These are phyloP conservation scores for Podarcis cretensis DNA, from an alignment of 2,113 vertebrate genomes.

Conservation along the genomic window DNA sequence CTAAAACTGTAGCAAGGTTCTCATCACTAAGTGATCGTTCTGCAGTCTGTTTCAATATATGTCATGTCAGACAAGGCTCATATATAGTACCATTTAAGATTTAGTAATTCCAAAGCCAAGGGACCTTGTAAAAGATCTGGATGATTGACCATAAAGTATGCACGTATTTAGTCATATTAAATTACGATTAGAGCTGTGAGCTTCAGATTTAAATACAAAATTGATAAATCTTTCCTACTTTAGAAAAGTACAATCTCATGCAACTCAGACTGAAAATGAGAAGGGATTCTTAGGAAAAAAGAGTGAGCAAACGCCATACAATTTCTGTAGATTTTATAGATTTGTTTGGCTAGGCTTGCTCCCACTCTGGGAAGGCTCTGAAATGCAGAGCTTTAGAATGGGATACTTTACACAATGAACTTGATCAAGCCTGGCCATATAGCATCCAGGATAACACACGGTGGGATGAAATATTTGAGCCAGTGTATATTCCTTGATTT, in stretches of 20 bases:
- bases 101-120: conserved; percentile 75
- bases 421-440: neutral
- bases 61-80: conserved; percentile 78
- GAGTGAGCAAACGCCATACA: neutral
- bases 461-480: neutral
- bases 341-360: neutral
- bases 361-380: neutral
- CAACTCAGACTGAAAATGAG: conserved; percentile 8
- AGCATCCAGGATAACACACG: neutral
- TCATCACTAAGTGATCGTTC: conserved; percentile 76
- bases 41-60: conserved; percentile 79
- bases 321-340: neutral
- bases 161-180: conserved; percentile 83
- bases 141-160: conserved; percentile 81
- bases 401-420: neutral
- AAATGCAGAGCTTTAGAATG: neutral
- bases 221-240: conserved; percentile 69
- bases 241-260: conserved; percentile 53
- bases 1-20: conserved; percentile 77
- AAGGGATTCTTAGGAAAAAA: conserved; percentile 24
- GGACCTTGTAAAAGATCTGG: conserved; percentile 78
- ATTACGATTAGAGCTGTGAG: conserved; percentile 72
- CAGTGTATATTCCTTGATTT: neutral
- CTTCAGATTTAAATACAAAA: conserved; percentile 75
- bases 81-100: conserved; percentile 69